Conservation (phyloP, 1,140 invertebrate genomes). For the Micrasema minimum region DNA sequence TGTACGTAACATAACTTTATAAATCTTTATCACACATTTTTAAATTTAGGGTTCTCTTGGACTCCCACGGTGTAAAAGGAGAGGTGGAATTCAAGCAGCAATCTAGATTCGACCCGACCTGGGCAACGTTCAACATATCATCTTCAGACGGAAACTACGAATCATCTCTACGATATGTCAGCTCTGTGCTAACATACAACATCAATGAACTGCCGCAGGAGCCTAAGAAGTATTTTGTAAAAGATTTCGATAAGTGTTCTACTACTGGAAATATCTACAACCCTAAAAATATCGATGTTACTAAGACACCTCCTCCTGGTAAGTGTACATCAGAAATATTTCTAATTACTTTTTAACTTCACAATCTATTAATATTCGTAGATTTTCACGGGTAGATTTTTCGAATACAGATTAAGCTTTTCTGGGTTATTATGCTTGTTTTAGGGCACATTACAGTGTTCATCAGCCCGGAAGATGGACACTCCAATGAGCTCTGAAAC, state of each 20-base stretch:
- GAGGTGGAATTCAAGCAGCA: conserved; percentile 83
- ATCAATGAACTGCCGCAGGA: conserved; percentile 77
- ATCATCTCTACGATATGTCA: conserved; percentile 71
- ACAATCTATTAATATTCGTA: too few relatives aligned
- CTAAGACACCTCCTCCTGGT: conserved; percentile 73
- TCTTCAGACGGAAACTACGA: conserved; percentile 72
- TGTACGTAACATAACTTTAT: too few relatives aligned
- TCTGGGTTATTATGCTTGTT: too few relatives aligned
- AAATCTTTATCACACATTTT: too few relatives aligned
- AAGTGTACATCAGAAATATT: too few relatives aligned
- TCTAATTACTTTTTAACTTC: too few relatives aligned
- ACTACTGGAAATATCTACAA: conserved; percentile 77
- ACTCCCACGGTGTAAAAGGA: conserved; percentile 83
- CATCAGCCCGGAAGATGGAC: too few relatives aligned
- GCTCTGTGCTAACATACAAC: conserved; percentile 69
- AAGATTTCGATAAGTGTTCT: conserved; percentile 67
- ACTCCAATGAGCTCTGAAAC: too few relatives aligned
- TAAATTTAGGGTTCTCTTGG: conserved; percentile 78
- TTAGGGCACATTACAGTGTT: too few relatives aligned
- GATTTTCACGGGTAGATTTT: too few relatives aligned
- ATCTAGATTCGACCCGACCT: conserved; percentile 86
- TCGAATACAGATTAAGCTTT: too few relatives aligned
- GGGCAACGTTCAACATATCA: conserved; percentile 78
- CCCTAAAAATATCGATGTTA: conserved; percentile 70
- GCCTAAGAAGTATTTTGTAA: conserved; percentile 64